Base-by-base conservation (phyloP, 2,797 vertebrate species). In the Arrhamphus sclerolepis region DNA sequence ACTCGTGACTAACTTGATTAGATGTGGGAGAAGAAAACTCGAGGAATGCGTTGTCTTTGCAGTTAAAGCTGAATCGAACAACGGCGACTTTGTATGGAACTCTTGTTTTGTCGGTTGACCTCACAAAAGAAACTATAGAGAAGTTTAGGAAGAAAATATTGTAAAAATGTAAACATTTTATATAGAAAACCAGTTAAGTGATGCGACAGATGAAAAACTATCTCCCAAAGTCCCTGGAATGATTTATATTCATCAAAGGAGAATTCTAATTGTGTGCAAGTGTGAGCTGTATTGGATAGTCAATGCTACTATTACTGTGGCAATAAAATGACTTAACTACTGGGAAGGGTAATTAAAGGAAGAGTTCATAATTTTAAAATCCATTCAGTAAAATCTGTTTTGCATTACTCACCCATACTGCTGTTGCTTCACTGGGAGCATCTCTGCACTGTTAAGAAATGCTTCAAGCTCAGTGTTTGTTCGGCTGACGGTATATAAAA, bases 171-270 rank as follows among this genome's bases (percentile, higher is more conserved):
- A 61, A 6, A 55, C 2, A 26, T 66, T 66, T 52, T 59, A 10
- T 44, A 6, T 44, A n/a, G 17, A 64, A 77, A 81, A 75, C 79
- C 56, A 72, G 69, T 71, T 46, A 73, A 68, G 55, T 56, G 39
- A 75, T 56, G 63, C 63, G 11, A 16, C 4, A 59, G 52, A 67
- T 66, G n/a, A 46, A 57, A 64, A 46, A 34, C 48, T 40, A 56
- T 56, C 71, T 52, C 28, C 51, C 52, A 75, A 64, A 60, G 74
- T 81, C 67, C 70, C 60, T 7, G 20, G 70, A 82, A 75, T 10
- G 48, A 76, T 89, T 84, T 71, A 47, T 56, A 73, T 75, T 77
- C 43, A 58, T 55, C 56, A 66, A 53, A 68, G 38, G 20, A 39
- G 39, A 75, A 75, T 59, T 75, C 59, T 53, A 74, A 79, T 48